A percentile compares a stretch with the other conserved stretches of the same genome.
These are phyloP conservation scores for Pterocles orientalis DNA, from an alignment of 2,113 vertebrate genomes.

Conservation along the genomic window DNA sequence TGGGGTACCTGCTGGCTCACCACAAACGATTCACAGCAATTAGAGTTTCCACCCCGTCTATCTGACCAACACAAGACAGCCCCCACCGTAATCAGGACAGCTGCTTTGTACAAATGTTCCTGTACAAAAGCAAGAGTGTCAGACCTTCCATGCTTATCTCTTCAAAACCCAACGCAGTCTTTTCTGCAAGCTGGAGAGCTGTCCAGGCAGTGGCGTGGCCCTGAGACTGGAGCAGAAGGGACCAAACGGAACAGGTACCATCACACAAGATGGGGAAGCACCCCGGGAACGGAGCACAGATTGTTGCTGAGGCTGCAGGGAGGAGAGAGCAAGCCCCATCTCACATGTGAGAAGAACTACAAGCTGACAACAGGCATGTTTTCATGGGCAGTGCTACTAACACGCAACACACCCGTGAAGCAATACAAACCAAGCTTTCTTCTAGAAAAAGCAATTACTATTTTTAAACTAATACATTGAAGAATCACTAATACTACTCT, in stretches of 20 bases:
- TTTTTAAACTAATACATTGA: neutral
- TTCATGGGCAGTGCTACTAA: neutral
- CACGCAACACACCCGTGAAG: neutral
- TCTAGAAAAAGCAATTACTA: neutral
- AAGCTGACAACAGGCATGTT: neutral
- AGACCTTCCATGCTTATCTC: neutral
- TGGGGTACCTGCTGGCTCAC: neutral
- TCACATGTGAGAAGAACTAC: neutral
- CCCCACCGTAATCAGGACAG: neutral
- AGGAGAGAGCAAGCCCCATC: neutral
- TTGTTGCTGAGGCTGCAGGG: neutral
- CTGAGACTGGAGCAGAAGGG: neutral
- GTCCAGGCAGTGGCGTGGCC: accelerated
- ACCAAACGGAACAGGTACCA: neutral
- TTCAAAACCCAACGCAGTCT: neutral
- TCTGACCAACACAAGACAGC: neutral
- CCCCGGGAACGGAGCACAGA: neutral
- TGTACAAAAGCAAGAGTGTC: neutral
- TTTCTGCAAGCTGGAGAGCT: neutral
- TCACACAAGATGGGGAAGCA: neutral
- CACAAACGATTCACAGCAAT: neutral
- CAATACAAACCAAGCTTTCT: neutral
- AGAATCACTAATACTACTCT: neutral
- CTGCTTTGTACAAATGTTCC: neutral
- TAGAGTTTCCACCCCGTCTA: neutral